phyloP scores from a whole-genome alignment of 1,140 invertebrate genomes.

The Anoplophora glabripennis region DNA sequence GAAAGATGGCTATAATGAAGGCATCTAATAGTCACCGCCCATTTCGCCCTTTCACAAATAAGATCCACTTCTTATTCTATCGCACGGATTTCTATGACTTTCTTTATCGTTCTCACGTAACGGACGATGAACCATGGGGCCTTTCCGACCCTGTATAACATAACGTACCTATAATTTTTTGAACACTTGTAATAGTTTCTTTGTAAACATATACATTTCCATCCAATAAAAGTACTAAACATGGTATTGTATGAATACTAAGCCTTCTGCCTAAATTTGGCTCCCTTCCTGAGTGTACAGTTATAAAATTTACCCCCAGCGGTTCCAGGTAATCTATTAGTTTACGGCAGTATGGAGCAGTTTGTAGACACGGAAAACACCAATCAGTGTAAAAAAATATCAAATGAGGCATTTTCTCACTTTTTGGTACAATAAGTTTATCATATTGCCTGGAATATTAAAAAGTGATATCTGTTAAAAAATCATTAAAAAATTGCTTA shows the following conservation, averaged over 20 bases:
- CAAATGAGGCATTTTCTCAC: conserved; percentile 73
- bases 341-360: conserved; percentile 77
- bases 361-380: conserved; percentile 86
- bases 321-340: conserved; percentile 82
- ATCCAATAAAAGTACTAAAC: conserved; percentile 77
- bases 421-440: conserved; percentile 80
- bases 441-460: conserved; percentile 73
- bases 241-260: conserved; percentile 76
- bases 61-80: too few species aligned
- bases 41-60: too few species aligned
- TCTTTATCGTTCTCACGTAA: too few species aligned
- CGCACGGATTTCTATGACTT: too few species aligned
- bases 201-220: conserved; percentile 78
- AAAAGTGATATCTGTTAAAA: too few species aligned
- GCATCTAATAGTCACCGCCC: too few species aligned
- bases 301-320: conserved; percentile 67
- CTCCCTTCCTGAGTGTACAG: conserved; percentile 83
- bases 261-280: conserved; percentile 69
- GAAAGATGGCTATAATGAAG: too few species aligned
- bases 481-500: too few species aligned
- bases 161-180: conserved; percentile 69
- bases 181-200: conserved; percentile 71
- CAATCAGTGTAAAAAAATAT: conserved; percentile 90
- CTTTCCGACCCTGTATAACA: too few species aligned
- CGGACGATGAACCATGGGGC: too few species aligned